phyloP scores from a whole-genome alignment of 2,797 vertebrate species.

The Lacerta bilineata region DNA sequence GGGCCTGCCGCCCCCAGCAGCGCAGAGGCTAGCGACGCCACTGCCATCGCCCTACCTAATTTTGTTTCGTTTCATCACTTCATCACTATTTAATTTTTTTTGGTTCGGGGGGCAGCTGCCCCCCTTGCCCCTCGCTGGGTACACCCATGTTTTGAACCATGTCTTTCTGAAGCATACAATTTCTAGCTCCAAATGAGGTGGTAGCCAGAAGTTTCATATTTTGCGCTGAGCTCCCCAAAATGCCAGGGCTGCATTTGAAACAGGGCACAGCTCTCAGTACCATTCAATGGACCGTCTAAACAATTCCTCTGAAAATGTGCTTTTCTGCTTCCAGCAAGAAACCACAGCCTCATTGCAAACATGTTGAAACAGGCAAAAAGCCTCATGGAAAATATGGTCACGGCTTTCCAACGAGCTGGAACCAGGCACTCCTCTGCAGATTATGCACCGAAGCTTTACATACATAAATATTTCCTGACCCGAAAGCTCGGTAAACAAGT shows the following conservation, averaged over 20 bases:
- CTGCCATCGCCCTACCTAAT: too few species aligned
- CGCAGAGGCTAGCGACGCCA: too few species aligned
- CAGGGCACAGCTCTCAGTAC: background rate
- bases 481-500: background rate
- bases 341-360: background rate
- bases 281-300: background rate
- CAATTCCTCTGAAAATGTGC: background rate
- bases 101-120: too few species aligned
- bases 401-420: background rate
- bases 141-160: background rate
- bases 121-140: too few species aligned
- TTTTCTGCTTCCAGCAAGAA: background rate
- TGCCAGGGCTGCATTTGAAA: background rate
- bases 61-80: too few species aligned
- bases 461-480: background rate
- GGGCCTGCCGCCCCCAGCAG: too few species aligned
- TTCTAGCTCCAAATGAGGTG: background rate
- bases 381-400: background rate
- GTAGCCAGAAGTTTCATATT: background rate
- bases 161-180: background rate
- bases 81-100: too few species aligned
- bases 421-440: background rate
- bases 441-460: background rate
- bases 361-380: constrained; percentile 1
- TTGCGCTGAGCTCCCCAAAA: background rate